Conservation (phyloP, 1,140 invertebrate genomes). For the Linepithema humile region DNA sequence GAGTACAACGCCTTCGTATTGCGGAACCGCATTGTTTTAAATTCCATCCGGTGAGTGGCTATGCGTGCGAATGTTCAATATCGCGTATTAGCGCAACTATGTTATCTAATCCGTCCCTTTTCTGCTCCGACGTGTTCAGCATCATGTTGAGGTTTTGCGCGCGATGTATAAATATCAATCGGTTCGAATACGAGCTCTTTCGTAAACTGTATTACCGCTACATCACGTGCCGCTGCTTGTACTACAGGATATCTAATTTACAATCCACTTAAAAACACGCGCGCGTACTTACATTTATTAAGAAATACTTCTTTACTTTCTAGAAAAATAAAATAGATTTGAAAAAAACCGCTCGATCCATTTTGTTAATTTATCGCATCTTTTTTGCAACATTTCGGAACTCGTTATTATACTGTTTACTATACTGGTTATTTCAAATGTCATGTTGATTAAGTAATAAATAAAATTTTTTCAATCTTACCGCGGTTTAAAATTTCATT, state of each 20-base stretch:
- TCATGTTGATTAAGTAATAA: not conserved
- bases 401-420: not conserved
- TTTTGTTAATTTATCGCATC: no score
- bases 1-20: conserved; percentile 23
- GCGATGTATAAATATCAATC: not conserved
- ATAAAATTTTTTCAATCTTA: not conserved
- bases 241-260: not conserved
- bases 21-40: conserved; percentile 30
- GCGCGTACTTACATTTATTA: no score
- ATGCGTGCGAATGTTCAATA: not conserved
- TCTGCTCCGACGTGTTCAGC: not conserved
- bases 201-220: not conserved
- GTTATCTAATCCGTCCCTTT: conserved; percentile 29
- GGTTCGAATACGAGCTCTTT: not conserved
- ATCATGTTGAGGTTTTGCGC: not conserved
- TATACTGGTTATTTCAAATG: not conserved
- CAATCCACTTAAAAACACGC: not conserved
- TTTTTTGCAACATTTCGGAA: no score
- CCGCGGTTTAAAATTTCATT: not conserved
- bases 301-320: no score
- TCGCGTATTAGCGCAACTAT: not conserved
- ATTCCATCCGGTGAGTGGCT: conserved; percentile 24
- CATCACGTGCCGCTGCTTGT: not conserved
- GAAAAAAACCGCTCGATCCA: no score
- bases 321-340: no score